Evolutionary conservation across 2,888 invertebrate species (phyloP).

Genomic region (Germaria angustata): DNA sequence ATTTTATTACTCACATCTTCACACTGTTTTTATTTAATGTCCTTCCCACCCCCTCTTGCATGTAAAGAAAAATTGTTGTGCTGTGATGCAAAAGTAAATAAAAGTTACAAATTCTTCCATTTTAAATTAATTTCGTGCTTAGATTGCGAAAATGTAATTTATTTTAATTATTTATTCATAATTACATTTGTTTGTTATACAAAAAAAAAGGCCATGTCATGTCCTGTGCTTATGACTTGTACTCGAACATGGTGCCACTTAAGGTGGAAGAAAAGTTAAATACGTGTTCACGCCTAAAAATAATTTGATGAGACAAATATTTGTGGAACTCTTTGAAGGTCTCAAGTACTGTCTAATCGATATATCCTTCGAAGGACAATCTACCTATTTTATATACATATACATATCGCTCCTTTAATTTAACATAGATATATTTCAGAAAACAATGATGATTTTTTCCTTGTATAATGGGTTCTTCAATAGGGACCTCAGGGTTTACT

Average conservation of each 20-base stretch:
- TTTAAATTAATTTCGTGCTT: conserved; percentile 35
- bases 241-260: not conserved
- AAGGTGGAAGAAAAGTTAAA: not conserved
- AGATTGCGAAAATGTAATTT: conserved; percentile 15
- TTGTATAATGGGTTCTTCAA: too few species aligned
- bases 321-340: too few species aligned
- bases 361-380: too few species aligned
- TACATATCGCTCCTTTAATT: too few species aligned
- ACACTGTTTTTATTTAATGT: not conserved
- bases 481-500: too few species aligned
- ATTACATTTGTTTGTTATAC: not conserved
- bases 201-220: not conserved
- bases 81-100: conserved; percentile 1
- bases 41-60: conserved; percentile 16
- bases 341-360: too few species aligned
- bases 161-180: conserved; percentile 46
- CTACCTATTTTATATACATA: too few species aligned
- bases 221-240: not conserved
- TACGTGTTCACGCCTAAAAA: not conserved
- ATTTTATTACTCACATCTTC: conserved; percentile 70
- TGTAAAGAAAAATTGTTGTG: conserved; percentile 29
- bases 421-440: too few species aligned
- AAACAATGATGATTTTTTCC: too few species aligned
- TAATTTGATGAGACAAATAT: too few species aligned
- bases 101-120: conserved; percentile 11